Conservation (phyloP, 2,888 invertebrate species). For the Cylloceria caligata region DNA sequence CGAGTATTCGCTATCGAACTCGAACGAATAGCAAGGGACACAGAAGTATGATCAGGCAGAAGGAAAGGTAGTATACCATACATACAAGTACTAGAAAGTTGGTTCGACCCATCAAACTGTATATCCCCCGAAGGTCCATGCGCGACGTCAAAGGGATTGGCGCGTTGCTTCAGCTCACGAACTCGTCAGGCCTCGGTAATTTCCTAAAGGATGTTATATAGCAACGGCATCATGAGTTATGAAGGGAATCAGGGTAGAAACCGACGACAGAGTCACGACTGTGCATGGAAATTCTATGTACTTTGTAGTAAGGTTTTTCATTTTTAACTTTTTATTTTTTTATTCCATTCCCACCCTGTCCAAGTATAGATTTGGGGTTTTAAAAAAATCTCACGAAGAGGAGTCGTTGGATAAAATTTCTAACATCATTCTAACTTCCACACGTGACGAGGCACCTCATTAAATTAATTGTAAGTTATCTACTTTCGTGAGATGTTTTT, state of each 20-base stretch:
- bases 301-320: background rate
- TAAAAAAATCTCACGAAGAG: too few relatives aligned
- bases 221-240: conserved; percentile 12
- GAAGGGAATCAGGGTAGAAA: conserved; percentile 2
- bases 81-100: conserved; percentile 35
- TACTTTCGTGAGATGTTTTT: too few relatives aligned
- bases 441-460: too few relatives aligned
- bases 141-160: conserved; percentile 36
- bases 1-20: background rate
- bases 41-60: conserved; percentile 13
- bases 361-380: too few relatives aligned
- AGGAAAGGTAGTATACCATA: conserved; percentile 16
- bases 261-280: background rate
- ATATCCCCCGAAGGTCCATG: background rate
- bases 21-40: background rate
- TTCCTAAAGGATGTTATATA: conserved; percentile 17
- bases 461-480: too few relatives aligned
- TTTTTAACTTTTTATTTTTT: too few relatives aligned
- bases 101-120: conserved; percentile 11
- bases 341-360: too few relatives aligned
- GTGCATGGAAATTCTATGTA: background rate
- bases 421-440: too few relatives aligned
- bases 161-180: background rate
- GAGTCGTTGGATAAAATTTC: too few relatives aligned
- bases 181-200: conserved; percentile 26